Conservation (phyloP, 2,797 vertebrate genomes). For the Rousettus madagascariensis region DNA sequence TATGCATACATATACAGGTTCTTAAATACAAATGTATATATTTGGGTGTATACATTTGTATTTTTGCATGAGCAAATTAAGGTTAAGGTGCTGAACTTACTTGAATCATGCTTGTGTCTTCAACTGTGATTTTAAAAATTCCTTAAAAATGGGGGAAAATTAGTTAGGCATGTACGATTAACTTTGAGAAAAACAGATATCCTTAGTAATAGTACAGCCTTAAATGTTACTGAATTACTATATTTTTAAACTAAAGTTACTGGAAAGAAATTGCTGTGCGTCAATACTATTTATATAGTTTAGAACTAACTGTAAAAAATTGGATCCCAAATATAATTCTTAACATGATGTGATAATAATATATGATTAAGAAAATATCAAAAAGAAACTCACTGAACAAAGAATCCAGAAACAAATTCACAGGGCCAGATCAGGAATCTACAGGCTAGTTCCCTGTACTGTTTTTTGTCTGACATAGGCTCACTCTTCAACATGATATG, state of each 20-base stretch:
- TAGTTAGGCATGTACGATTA: neutral
- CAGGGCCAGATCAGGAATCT: neutral
- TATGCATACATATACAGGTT: neutral
- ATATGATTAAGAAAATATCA: neutral
- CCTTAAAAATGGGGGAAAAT: neutral
- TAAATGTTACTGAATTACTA: neutral
- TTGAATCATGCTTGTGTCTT: neutral
- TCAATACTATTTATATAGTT: neutral
- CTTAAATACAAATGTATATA: neutral
- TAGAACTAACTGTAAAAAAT: neutral
- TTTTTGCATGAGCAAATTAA: neutral
- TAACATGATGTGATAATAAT: neutral
- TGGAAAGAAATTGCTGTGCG: neutral
- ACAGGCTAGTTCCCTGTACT: neutral
- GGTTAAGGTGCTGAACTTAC: neutral
- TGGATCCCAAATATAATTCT: slow-evolving; percentile 21
- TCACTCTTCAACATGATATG: neutral
- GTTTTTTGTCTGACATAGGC: neutral
- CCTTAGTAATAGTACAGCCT: neutral
- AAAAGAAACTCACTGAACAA: neutral
- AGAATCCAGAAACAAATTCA: neutral
- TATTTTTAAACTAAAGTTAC: neutral
- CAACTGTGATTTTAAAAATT: neutral
- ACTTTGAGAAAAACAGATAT: neutral
- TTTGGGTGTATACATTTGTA: neutral